Evolutionary conservation across 2,797 vertebrate species (phyloP).

Genomic region (Thalassophryne amazonica): DNA sequence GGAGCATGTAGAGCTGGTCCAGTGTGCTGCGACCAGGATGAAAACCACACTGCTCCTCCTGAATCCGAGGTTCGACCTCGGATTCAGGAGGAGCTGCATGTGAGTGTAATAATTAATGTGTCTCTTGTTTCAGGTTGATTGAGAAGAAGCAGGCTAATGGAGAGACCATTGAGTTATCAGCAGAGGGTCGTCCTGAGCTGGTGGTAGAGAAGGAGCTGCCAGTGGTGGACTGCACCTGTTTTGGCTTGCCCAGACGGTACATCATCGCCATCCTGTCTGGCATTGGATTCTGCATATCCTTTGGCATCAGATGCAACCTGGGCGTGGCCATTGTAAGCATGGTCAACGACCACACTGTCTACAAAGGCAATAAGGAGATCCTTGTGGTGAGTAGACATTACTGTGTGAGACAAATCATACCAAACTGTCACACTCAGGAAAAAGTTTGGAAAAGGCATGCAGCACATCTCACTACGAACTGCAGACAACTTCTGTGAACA

Average conservation of each 20-base stretch:
- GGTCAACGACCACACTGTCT: constrained; percentile 92
- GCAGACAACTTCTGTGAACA: too few species aligned
- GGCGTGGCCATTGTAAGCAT: constrained; percentile 95
- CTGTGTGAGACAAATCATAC: too few species aligned
- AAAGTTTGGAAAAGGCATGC: too few species aligned
- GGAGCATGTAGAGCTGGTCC: too few species aligned
- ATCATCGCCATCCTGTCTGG: constrained; percentile 93
- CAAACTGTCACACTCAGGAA: too few species aligned
- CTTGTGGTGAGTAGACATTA: constrained; percentile 85
- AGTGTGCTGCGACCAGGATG: too few species aligned
- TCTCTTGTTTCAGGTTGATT: constrained; percentile 74
- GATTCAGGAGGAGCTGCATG: too few species aligned
- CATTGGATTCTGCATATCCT: constrained; percentile 94
- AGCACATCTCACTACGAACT: too few species aligned
- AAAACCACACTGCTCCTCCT: too few species aligned
- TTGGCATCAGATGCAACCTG: constrained; percentile 95
- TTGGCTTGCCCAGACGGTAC: constrained; percentile 89
- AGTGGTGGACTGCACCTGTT: constrained; percentile 90
- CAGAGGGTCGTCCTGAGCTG: constrained; percentile 84
- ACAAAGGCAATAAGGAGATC: constrained; percentile 83
- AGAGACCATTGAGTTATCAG: constrained; percentile 88
- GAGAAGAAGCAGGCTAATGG: constrained; percentile 86
- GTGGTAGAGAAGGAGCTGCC: constrained; percentile 82
- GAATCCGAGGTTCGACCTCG: too few species aligned
- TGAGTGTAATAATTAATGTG: not conserved